Base-by-base conservation (phyloP, 2,797 vertebrate species). In the Hafferia zeledoni region DNA sequence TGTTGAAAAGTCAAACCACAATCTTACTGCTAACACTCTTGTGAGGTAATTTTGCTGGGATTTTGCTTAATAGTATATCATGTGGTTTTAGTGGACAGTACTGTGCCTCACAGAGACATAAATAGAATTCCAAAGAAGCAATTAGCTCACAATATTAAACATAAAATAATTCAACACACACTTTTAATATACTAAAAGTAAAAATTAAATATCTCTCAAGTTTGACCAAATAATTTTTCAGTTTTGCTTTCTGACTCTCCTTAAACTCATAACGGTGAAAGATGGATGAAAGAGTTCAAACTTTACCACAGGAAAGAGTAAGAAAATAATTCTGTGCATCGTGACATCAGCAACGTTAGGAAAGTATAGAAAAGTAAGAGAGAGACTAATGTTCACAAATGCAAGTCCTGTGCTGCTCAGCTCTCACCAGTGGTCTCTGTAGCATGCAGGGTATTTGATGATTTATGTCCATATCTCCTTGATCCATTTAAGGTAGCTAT, bases 21-120 rank as follows among this genome's bases (percentile, higher is more conserved):
- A 0, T 68, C 67, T 90, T 94, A 67, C 89, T 70, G 63, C 59
- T 90, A 33, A 50, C 27, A 15, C 44, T 60, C 52, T 56, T 2
- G 8, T 67, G 60, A 79, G 71, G 56, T 93, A 94, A 68, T 93
- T 93, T 94, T 94, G 27, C 74, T 87, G 70, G 30, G 67, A 31
- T 86, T 95, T 95, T 91, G 52, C 60, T 82, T 57, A 31, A 56
- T 28, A 33, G 55, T 56, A 16, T 76, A 63, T 83, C 70, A 79
- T 63, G 41, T 79, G 17, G 31, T 69, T 93, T 90, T 82, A 64
- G 57, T 25, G 81, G 59, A 81, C 67, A 53, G 10, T 63, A 27
- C 39, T 87, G 30, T 89, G 59, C 71, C 30, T 94, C 46, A 41
- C n/a, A 60, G 89, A 76, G 37, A 41, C n/a, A 79, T 28, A 93